These are phyloP conservation scores for Sarcophaga peregrina DNA, from an alignment of 1,140 invertebrate species.

Conservation along the genomic window DNA sequence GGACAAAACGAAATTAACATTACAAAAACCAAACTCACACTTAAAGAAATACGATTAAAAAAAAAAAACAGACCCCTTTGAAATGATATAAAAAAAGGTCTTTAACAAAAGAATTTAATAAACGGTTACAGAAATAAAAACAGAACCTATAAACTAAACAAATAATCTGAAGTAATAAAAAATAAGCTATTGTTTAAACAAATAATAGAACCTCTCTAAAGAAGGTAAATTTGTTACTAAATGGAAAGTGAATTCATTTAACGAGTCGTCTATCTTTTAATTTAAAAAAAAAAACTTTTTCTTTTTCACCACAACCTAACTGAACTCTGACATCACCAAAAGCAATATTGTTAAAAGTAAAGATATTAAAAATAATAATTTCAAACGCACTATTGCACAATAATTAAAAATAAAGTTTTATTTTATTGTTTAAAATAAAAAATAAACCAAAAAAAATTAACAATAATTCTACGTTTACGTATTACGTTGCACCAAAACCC, in stretches of 20 bases:
- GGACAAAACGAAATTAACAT: conserved; percentile 32
- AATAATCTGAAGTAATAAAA: neutral
- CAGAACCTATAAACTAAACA: conserved; percentile 25
- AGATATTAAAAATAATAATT: no score
- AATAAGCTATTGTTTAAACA: neutral
- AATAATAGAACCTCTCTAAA: neutral
- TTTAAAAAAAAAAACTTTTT: neutral
- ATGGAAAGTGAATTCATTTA: neutral
- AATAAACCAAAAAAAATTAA: no score
- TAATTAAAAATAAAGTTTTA: no score
- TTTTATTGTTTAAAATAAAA: no score
- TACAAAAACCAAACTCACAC: neutral
- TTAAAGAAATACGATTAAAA: neutral
- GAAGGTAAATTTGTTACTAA: neutral
- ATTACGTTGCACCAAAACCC: no score
- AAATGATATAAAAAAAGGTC: neutral
- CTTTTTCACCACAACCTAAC: neutral
- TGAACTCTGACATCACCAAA: conserved; percentile 11
- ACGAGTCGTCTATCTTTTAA: neutral
- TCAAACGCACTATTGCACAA: no score
- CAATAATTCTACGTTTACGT: no score
- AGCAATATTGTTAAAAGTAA: neutral
- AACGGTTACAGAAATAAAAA: conserved; percentile 1
- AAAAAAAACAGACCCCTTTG: no score
- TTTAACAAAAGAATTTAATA: conserved; percentile 1